These are phyloP conservation scores for Xiphophorus birchmanni DNA, from an alignment of 2,797 vertebrate genomes.

Conservation along the genomic window DNA sequence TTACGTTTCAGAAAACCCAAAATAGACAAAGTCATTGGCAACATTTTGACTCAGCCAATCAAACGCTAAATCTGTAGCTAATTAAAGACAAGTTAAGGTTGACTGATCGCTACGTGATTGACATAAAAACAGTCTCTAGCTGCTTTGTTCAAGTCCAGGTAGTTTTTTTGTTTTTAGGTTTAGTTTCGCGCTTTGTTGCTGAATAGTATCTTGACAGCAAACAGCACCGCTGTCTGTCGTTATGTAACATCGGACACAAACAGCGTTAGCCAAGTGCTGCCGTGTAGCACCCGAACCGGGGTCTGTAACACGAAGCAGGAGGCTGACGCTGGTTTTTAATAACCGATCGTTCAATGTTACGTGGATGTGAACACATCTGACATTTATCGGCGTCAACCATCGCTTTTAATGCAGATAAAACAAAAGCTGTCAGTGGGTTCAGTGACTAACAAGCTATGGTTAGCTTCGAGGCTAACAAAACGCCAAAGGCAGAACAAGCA, in stretches of 20 bases:
- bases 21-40: not conserved
- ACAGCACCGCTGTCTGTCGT: constrained; percentile 31
- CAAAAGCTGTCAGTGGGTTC: constrained; percentile 25
- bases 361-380: not conserved
- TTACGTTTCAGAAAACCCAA: not conserved
- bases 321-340: not conserved
- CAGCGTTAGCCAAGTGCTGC: constrained; percentile 34
- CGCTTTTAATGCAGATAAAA: not conserved
- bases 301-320: not conserved
- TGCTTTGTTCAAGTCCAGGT: not conserved
- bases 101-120: not conserved
- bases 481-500: constrained; percentile 29
- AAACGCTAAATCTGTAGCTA: not conserved
- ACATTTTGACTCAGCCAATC: not conserved
- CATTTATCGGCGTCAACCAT: not conserved
- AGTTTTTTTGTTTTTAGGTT: not conserved
- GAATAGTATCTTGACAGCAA: constrained; percentile 6
- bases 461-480: constrained; percentile 60
- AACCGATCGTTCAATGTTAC: fast-evolving
- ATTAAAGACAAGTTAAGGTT: not conserved
- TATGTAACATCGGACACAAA: constrained; percentile 55
- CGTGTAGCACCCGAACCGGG: not conserved
- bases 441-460: constrained; percentile 33
- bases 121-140: not conserved
- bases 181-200: not conserved